Evolutionary conservation across 1,140 invertebrate species (phyloP).

Genomic region (Drosophila gunungcola): DNA sequence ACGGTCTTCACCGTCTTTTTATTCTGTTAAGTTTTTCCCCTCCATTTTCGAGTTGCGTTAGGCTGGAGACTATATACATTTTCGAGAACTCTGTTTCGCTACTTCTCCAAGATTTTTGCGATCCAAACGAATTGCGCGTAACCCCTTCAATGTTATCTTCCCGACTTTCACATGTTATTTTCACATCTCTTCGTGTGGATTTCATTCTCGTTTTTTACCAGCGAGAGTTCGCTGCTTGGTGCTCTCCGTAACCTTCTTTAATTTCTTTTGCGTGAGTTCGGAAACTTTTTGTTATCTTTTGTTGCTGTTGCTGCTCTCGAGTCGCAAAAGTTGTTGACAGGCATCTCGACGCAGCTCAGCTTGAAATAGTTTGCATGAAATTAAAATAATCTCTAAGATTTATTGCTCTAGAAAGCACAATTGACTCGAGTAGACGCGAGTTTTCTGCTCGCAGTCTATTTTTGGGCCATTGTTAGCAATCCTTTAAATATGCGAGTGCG

Average conservation of each 20-base stretch:
- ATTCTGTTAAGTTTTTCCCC: not conserved
- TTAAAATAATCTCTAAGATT: slow-evolving; percentile 81
- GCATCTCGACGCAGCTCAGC: slow-evolving; percentile 61
- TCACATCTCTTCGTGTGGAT: slow-evolving; percentile 50
- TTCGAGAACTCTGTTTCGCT: not conserved
- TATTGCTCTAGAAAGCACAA: slow-evolving; percentile 69
- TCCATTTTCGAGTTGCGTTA: not conserved
- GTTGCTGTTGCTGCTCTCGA: slow-evolving; percentile 54
- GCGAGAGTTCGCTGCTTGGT: slow-evolving; percentile 31
- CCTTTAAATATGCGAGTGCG: slow-evolving; percentile 45
- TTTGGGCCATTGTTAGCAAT: slow-evolving; percentile 9
- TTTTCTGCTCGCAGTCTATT: slow-evolving; percentile 4
- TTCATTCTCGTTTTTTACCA: slow-evolving; percentile 60
- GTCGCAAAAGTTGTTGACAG: slow-evolving; percentile 77
- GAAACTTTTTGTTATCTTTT: slow-evolving; percentile 66
- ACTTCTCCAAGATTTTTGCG: not conserved
- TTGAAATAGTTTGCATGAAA: slow-evolving; percentile 78
- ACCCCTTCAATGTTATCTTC: not conserved
- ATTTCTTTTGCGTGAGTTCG: slow-evolving; percentile 27
- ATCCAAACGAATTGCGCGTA: not conserved
- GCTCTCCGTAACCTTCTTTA: slow-evolving; percentile 10
- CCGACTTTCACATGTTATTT: slow-evolving; percentile 4
- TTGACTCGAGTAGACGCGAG: slow-evolving; percentile 34
- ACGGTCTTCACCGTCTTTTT: too few species aligned
- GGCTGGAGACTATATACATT: not conserved